These are phyloP conservation scores for Deilephila porcellus DNA, from an alignment of 2,888 invertebrate genomes.

Conservation along the genomic window DNA sequence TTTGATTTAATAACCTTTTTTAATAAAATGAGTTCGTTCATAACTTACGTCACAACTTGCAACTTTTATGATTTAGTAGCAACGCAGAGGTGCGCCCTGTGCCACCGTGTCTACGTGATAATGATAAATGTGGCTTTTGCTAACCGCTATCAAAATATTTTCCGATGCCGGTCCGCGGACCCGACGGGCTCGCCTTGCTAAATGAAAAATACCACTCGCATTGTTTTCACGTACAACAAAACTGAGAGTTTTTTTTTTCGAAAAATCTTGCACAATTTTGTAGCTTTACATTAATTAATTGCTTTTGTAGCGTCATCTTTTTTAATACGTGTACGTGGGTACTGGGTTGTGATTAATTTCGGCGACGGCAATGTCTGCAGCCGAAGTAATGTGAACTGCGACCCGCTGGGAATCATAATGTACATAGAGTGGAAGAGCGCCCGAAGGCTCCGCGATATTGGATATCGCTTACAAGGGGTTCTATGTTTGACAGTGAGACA, in stretches of 20 bases:
- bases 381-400: slow-evolving; percentile 40
- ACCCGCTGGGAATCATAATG: slow-evolving; percentile 55
- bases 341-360: slow-evolving; percentile 65
- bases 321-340: slow-evolving; percentile 59
- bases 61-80: slow-evolving; percentile 61
- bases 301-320: slow-evolving; percentile 62
- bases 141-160: slow-evolving; percentile 72
- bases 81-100: slow-evolving; percentile 66
- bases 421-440: slow-evolving; percentile 57
- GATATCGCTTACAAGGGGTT: slow-evolving; percentile 70
- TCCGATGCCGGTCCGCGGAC: slow-evolving; percentile 58
- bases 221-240: slow-evolving; percentile 63
- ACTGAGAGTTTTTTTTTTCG: slow-evolving; percentile 49
- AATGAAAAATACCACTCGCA: slow-evolving; percentile 61
- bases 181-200: slow-evolving; percentile 46
- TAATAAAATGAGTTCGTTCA: neutral
- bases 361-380: slow-evolving; percentile 44
- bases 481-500: slow-evolving; percentile 59
- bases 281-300: slow-evolving; percentile 63
- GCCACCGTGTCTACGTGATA: slow-evolving; percentile 71
- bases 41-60: slow-evolving; percentile 45
- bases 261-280: slow-evolving; percentile 51
- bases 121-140: slow-evolving; percentile 74
- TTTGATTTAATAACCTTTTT: neutral
- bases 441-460: slow-evolving; percentile 64